Percentiles rank a stretch among this genome's conserved stretches.
Conservation (phyloP, 2,797 vertebrate species). For the Malacoctenus gilli region DNA sequence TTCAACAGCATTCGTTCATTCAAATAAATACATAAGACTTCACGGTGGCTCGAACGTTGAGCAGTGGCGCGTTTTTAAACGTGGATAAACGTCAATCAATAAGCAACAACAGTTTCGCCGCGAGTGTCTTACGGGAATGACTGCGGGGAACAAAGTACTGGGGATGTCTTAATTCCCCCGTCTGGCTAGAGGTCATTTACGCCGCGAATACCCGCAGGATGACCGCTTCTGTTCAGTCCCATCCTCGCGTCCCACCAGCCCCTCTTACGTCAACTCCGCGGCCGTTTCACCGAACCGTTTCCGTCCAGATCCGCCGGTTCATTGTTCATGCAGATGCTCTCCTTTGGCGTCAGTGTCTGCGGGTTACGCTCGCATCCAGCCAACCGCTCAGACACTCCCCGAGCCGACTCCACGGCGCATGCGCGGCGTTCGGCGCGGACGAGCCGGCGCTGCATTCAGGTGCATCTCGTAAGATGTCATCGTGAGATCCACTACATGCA, state of each 20-base stretch:
- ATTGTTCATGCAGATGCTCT: conserved; percentile 71
- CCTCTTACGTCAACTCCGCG: conserved; percentile 20
- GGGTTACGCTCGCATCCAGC: conserved; percentile 54
- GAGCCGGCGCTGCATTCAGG: conserved; percentile 69
- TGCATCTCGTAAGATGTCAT: conserved; percentile 33
- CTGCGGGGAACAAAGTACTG: conserved; percentile 60
- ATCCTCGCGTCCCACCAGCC: conserved; percentile 7
- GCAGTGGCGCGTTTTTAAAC: too few species aligned
- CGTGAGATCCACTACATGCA: too few species aligned
- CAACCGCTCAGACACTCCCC: conserved; percentile 81
- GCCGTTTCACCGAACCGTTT: conserved; percentile 26
- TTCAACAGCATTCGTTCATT: too few species aligned
- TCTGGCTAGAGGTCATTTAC: conserved; percentile 73
- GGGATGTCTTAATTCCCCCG: conserved; percentile 56
- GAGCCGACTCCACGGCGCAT: conserved; percentile 66
- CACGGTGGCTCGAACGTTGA: too few species aligned
- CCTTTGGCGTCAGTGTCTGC: conserved; percentile 48
- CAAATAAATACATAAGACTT: too few species aligned
- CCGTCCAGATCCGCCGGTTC: conserved; percentile 36
- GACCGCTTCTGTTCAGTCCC: conserved; percentile 14
- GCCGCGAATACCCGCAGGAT: conserved; percentile 43
- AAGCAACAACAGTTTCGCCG: conserved; percentile 14
- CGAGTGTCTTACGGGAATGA: conserved; percentile 28
- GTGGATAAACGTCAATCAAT: neutral
- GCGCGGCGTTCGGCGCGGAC: conserved; percentile 30